Percentiles rank a stretch among this genome's conserved stretches.
These are phyloP conservation scores for Lucinisca nassula DNA, from an alignment of 2,888 invertebrate species.

Conservation along the genomic window DNA sequence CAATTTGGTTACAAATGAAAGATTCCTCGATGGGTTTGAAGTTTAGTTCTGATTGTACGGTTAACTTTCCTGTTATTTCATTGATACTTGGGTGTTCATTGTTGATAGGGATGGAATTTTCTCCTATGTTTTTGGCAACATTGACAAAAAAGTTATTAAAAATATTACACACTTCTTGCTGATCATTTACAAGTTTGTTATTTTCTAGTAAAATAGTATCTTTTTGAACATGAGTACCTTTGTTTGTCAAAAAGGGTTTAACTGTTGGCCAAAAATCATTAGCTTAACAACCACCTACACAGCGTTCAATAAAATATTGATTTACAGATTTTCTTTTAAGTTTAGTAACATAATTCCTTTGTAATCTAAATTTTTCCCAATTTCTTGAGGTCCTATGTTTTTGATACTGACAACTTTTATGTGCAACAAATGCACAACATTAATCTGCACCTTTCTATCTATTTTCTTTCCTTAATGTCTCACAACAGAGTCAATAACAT, in stretches of 20 bases:
- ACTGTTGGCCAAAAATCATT: not conserved
- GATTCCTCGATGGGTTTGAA: too few species aligned
- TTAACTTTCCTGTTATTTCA: too few species aligned
- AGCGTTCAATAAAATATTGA: constrained; percentile 18
- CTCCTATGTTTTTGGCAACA: constrained; percentile 6
- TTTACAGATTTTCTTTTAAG: not conserved
- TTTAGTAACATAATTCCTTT: constrained; percentile 21
- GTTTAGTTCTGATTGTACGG: too few species aligned
- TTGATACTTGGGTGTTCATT: constrained; percentile 33
- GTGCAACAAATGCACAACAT: too few species aligned
- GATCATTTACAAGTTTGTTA: not conserved
- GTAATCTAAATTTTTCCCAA: constrained; percentile 28
- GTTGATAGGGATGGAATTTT: constrained; percentile 4
- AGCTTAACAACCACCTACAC: not conserved
- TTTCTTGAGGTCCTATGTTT: not conserved
- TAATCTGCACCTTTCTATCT: too few species aligned
- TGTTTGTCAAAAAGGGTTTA: constrained; percentile 10
- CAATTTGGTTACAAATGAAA: constrained; percentile 16
- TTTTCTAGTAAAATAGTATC: constrained; percentile 3
- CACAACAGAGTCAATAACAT: too few species aligned
- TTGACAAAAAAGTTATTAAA: constrained; percentile 8
- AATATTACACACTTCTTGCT: constrained; percentile 3
- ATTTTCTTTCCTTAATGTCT: too few species aligned
- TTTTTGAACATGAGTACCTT: not conserved
- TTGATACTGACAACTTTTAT: too few species aligned